Percentiles rank a stretch among this genome's conserved stretches.
Evolutionary conservation across 2,113 vertebrate species (phyloP).

Genomic region (Strix uralensis): DNA sequence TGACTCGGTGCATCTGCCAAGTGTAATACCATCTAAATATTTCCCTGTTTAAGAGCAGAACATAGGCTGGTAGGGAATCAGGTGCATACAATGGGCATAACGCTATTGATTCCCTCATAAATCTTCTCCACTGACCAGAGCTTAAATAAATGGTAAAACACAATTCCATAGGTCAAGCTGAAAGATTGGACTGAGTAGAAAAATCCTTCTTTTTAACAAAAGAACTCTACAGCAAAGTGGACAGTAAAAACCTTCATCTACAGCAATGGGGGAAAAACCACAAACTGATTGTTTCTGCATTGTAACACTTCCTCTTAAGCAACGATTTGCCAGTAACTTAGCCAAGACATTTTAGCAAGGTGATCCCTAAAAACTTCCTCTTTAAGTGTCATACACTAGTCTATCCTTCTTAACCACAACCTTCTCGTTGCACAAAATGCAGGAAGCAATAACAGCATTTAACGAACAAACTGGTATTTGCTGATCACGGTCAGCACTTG

Average conservation of each 20-base stretch:
- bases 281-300: not conserved
- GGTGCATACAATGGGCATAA: not conserved
- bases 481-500: not conserved
- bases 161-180: not conserved
- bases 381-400: not conserved
- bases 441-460: not conserved
- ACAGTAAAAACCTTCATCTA: not conserved
- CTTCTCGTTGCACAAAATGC: not conserved
- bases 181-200: not conserved
- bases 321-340: not conserved
- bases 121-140: not conserved
- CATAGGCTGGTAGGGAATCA: not conserved
- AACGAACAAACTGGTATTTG: not conserved
- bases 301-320: conserved; percentile 29
- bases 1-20: not conserved
- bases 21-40: not conserved
- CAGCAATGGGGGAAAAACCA: not conserved
- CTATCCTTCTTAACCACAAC: not conserved
- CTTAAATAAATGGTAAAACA: not conserved
- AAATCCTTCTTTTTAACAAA: not conserved
- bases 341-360: not conserved
- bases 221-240: not conserved
- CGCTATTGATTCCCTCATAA: not conserved
- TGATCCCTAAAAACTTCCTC: conserved; percentile 1
- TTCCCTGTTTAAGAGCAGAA: not conserved